Evolutionary conservation across 2,113 vertebrate species (phyloP).

Genomic region (Petrocephalus zakoni): DNA sequence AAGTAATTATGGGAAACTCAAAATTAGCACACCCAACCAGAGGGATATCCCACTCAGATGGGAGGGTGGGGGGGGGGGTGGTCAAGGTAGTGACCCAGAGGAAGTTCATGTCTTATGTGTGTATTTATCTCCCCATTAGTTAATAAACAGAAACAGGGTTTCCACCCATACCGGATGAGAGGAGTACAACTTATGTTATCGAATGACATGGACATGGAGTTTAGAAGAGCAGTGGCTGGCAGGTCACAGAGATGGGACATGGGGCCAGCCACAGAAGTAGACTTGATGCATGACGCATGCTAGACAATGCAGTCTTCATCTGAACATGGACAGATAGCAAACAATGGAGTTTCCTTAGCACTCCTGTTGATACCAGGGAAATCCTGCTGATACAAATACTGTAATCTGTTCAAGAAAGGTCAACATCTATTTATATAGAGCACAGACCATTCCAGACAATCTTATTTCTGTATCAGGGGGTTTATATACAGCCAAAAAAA

Average conservation of each 20-base stretch:
- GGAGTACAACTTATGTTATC: constrained; percentile 13
- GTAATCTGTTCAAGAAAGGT: constrained; percentile 11
- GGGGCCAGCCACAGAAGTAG: constrained; percentile 33
- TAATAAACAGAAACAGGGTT: constrained; percentile 30
- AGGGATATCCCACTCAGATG: not conserved
- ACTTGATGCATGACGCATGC: constrained; percentile 58
- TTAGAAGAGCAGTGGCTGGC: not conserved
- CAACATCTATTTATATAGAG: not conserved
- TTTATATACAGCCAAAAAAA: not conserved
- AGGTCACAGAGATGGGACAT: constrained; percentile 29
- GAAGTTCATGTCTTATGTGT: constrained; percentile 28
- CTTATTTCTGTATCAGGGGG: not conserved
- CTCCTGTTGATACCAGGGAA: constrained; percentile 54
- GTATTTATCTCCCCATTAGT: constrained; percentile 38
- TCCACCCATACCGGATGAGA: constrained; percentile 21
- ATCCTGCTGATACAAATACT: constrained; percentile 53
- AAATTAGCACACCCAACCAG: not conserved
- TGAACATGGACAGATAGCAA: constrained; percentile 39
- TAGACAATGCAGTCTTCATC: constrained; percentile 47
- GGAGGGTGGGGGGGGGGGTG: not conserved
- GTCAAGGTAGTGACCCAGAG: constrained; percentile 14
- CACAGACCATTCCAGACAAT: not conserved
- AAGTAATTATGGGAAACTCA: not conserved
- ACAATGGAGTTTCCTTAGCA: constrained; percentile 52
- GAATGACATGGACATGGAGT: constrained; percentile 28